Evolutionary conservation across 1,140 invertebrate species (phyloP).

Genomic region (Zeugodacus cucurbitae): DNA sequence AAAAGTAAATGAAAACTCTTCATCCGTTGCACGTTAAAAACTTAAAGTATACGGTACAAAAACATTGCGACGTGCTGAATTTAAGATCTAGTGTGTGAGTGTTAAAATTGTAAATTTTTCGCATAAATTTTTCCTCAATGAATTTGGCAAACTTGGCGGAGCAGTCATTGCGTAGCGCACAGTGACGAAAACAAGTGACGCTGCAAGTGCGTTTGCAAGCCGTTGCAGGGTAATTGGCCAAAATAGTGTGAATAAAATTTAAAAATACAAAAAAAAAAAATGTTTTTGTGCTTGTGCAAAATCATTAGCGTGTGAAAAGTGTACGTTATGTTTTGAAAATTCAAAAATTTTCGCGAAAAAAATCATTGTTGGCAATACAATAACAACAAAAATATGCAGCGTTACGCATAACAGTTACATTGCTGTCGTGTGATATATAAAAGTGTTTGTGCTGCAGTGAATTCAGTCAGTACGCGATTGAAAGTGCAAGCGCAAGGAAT

Average conservation of each 20-base stretch:
- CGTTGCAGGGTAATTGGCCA: not conserved
- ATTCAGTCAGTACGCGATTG: slow-evolving; percentile 30
- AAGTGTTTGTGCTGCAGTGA: slow-evolving; percentile 27
- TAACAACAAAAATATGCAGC: not conserved
- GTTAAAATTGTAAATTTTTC: not conserved
- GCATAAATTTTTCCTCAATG: not conserved
- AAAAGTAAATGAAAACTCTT: slow-evolving; percentile 25
- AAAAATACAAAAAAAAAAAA: not conserved
- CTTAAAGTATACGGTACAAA: not conserved
- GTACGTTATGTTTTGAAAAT: not conserved
- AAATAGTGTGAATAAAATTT: not conserved
- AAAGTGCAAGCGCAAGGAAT: slow-evolving; percentile 32
- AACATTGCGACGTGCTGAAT: not conserved
- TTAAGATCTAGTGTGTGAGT: not conserved
- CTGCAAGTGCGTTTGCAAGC: not conserved
- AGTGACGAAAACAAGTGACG: not conserved
- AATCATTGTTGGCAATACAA: not conserved
- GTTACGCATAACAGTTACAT: not conserved
- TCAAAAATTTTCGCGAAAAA: not conserved
- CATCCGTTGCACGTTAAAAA: not conserved
- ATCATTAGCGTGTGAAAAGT: not conserved
- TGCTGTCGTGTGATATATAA: not conserved
- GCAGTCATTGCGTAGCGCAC: not conserved
- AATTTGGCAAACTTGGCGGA: not conserved
- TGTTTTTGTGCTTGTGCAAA: not conserved